Conservation (phyloP, 2,113 vertebrate species). For the Istiophorus platypterus region DNA sequence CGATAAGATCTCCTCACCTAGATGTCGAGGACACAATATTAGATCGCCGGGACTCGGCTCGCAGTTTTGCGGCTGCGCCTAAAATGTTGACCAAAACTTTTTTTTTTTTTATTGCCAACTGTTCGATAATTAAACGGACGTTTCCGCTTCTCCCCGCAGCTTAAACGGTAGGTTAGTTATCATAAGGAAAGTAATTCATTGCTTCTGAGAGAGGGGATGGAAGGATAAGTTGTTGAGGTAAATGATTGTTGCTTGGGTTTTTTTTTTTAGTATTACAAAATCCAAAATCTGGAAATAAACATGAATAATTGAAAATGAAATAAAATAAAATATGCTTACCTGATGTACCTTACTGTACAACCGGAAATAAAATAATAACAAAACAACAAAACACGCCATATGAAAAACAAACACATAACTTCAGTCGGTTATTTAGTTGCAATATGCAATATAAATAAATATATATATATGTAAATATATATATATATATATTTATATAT, state of each 20-base stretch:
- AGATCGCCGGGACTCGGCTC: background rate
- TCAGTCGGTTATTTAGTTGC: too few species aligned
- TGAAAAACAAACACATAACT: too few species aligned
- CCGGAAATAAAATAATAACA: background rate
- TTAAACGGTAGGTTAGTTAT: slow-evolving; percentile 28
- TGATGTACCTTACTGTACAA: background rate
- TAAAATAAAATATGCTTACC: background rate
- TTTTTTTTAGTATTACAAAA: background rate
- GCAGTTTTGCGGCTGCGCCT: background rate
- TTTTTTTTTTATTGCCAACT: slow-evolving; percentile 53
- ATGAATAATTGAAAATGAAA: background rate
- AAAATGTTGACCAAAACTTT: slow-evolving; percentile 37
- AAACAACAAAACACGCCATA: too few species aligned
- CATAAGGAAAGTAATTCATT: slow-evolving; percentile 22
- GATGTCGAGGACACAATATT: background rate
- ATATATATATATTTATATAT: too few species aligned
- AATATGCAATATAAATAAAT: background rate
- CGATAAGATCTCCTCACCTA: background rate
- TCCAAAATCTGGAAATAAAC: background rate
- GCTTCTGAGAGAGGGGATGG: background rate
- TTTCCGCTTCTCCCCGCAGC: slow-evolving; percentile 46
- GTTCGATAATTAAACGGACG: slow-evolving; percentile 59
- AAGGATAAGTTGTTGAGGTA: background rate
- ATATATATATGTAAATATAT: too few species aligned
- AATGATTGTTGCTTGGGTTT: background rate